Base-by-base conservation (phyloP, 2,797 vertebrate species). In the Mastacembelus armatus region DNA sequence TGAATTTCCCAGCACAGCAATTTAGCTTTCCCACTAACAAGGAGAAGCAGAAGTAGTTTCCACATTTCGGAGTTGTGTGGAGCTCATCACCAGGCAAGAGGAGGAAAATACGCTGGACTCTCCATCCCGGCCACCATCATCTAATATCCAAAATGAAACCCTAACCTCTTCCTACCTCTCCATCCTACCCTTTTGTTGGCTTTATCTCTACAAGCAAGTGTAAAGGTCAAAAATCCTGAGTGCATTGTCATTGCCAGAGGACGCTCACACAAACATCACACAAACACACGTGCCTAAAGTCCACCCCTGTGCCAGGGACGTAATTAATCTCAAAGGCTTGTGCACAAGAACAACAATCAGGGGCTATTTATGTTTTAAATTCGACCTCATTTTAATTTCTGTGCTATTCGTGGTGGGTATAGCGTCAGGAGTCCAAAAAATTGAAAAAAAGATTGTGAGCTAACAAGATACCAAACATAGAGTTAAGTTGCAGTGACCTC, bases 171-270 rank as follows among this genome's bases (percentile, higher is more conserved):
- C 44, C 30, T 27, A 27, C 40, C 21, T 57, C 48, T 79, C 49
- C 47, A 22, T 40, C 57, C 52, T 36, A 24, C n/a, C 35, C 48
- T 40, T 58, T 60, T 16, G 39, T 40, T 30, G 48, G 39, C 49
- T 77, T 66, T 59, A 68, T 72, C 63, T 36, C 74, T 10, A 55
- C 72, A 48, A 7, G 36, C 69, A 32, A 22, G 71, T 47, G 38
- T 49, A 72, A 78, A 88, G 78, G 74, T 77, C 76, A 80, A 52
- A 33, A 38, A 67, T 74, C 44, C 52, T 54, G 47, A 61, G 57
- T 42, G 32, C 40, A 45, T 24, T 63, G 56, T 24, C 55, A 40
- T 24, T 12, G 49, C 24, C 32, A 54, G 29, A 71, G 58, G 66
- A 27, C 55, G 60, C 29, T 52, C 55, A 1, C 36, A 50, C n/a